Percentiles rank a stretch among this genome's conserved stretches.
Evolutionary conservation across 2,888 invertebrate genomes (phyloP).

Genomic region (Agrilus biguttatus): DNA sequence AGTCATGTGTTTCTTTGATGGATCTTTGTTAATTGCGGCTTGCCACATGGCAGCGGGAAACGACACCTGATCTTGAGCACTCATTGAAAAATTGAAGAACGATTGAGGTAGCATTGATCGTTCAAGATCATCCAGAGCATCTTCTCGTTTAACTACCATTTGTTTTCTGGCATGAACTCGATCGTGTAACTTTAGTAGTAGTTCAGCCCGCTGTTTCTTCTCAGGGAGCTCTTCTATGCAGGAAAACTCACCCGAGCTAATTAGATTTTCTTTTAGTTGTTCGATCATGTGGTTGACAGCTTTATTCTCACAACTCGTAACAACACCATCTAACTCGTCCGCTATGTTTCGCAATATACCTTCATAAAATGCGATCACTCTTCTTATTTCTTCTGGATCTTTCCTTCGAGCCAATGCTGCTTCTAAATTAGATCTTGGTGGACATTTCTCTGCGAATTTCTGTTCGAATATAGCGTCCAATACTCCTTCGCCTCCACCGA

Average conservation of each 20-base stretch:
- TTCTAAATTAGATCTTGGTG: conserved; percentile 26
- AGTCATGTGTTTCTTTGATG: conserved; percentile 21
- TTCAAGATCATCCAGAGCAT: conserved; percentile 26
- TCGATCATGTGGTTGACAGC: conserved; percentile 24
- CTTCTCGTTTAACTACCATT: conserved; percentile 22
- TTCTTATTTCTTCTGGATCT: conserved; percentile 24
- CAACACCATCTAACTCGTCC: conserved; percentile 28
- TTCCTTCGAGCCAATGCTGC: conserved; percentile 25
- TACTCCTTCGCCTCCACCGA: conserved; percentile 23
- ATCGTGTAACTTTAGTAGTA: conserved; percentile 23
- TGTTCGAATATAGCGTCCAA: conserved; percentile 19
- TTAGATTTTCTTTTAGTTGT: conserved; percentile 24
- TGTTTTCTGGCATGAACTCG: conserved; percentile 18
- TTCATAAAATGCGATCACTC: conserved; percentile 29
- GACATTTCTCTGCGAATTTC: conserved; percentile 21
- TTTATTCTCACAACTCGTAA: conserved; percentile 18
- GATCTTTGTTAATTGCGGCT: conserved; percentile 26
- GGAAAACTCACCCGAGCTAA: conserved; percentile 18
- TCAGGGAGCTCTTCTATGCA: conserved; percentile 18
- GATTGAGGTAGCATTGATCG: conserved; percentile 19
- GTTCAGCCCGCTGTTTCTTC: conserved; percentile 17
- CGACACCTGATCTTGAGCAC: conserved; percentile 20
- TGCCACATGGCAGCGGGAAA: conserved; percentile 29
- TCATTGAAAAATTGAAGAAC: conserved; percentile 22
- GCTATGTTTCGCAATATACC: conserved; percentile 29